These are phyloP conservation scores for Margaritifera margaritifera DNA, from an alignment of 2,888 invertebrate species.

Conservation along the genomic window DNA sequence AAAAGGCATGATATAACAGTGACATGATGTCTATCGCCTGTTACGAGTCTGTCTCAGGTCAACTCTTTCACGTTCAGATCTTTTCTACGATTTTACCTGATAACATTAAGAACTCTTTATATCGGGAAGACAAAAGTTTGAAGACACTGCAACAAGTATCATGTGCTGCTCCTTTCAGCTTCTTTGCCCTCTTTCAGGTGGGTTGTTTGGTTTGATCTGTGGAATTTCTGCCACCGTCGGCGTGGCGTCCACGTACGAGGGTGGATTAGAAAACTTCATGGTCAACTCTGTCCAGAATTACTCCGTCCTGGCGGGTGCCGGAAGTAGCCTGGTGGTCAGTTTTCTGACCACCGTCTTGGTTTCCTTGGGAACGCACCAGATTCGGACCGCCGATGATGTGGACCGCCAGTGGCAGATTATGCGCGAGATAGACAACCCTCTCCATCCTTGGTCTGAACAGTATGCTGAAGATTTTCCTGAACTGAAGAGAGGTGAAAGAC, in stretches of 20 bases:
- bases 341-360: constrained; percentile 57
- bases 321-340: constrained; percentile 48
- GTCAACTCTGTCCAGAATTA: constrained; percentile 50
- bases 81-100: no score
- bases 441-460: constrained; percentile 53
- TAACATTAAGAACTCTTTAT: no score
- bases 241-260: constrained; percentile 51
- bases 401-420: constrained; percentile 54
- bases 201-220: constrained; percentile 47
- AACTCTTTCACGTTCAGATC: no score
- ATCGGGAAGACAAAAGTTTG: no score
- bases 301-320: constrained; percentile 58
- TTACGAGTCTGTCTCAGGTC: no score
- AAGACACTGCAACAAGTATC: no score
- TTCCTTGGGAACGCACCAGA: constrained; percentile 52
- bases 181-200: constrained; percentile 38
- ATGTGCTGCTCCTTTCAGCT: no score
- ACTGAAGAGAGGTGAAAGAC: constrained; percentile 39
- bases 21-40: no score
- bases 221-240: constrained; percentile 46
- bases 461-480: constrained; percentile 53
- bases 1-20: no score
- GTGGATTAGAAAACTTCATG: constrained; percentile 50
- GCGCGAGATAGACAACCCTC: constrained; percentile 59
- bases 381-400: constrained; percentile 33